Evolutionary conservation across 2,888 invertebrate species (phyloP).

Genomic region (Drosophila fungiperda): DNA sequence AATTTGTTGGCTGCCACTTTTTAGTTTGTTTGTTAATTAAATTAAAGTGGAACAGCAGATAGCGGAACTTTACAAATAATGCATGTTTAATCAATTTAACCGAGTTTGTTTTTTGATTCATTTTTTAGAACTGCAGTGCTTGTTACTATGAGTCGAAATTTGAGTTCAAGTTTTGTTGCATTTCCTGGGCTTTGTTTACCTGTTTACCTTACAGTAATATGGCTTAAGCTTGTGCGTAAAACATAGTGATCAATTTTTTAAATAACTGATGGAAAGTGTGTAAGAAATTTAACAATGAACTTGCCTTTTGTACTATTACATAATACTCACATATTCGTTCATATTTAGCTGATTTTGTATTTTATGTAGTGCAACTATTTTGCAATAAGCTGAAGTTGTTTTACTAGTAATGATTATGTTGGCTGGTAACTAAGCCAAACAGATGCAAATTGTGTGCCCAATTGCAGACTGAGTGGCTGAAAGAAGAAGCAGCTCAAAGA

Average conservation of each 20-base stretch:
- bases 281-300: background rate
- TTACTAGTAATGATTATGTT: background rate
- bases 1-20: constrained; percentile 13
- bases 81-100: constrained; percentile 66
- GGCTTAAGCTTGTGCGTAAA: background rate
- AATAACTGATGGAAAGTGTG: background rate
- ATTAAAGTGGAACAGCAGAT: constrained; percentile 43
- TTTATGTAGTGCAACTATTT: constrained; percentile 17
- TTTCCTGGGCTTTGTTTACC: too few species aligned
- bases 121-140: constrained; percentile 26
- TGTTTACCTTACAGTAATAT: too few species aligned
- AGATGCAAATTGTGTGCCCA: constrained; percentile 42
- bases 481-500: background rate
- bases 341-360: background rate
- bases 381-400: constrained; percentile 18
- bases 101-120: constrained; percentile 46
- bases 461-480: constrained; percentile 19
- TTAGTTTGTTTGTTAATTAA: constrained; percentile 55
- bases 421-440: constrained; percentile 34
- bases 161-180: background rate
- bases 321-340: background rate
- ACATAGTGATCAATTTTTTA: background rate
- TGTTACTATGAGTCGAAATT: background rate
- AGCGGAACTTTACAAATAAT: constrained; percentile 27
- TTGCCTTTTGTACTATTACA: background rate